Evolutionary conservation across 2,797 vertebrate genomes (phyloP), one percentile per base, ranked within the genome.

Genomic region (Fistularia tabacaria): DNA sequence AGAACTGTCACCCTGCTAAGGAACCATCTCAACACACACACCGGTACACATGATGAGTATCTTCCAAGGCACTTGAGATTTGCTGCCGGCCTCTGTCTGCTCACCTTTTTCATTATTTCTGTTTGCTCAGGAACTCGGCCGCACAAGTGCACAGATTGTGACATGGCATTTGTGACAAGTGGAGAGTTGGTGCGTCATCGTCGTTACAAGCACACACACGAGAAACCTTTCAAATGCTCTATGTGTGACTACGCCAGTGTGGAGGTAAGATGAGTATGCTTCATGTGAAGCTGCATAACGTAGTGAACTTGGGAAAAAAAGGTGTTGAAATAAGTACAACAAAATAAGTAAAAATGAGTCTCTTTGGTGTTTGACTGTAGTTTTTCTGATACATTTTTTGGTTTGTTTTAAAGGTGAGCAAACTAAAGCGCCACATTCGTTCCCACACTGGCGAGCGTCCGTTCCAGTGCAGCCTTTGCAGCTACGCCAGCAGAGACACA

Each of bases 171-270:
- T 76, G 95, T 98, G 77, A 98, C 96, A 59, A 97, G 95, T 11
- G 95, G 96, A 13, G 95, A 98, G 82, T 87, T 98, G 87, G 95
- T 98, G 74, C 91, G 95, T 64, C 96, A 98, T 85, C 93, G 96
- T 56, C 94, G 96, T 80, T 98, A 98, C 85, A 98, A 98, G 88
- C 96, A 98, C 59, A 98, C 96, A 44, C 95, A 97, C 0, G 96
- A 98, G 87, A 98, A 98, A 80, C 96, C 96, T 25, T 98, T 98
- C 90, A 98, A 98, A 69, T 98, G 96, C 89, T 98, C 96, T 6
- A 97, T 98, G 96, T 98, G 96, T 42, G 95, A 98, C 72, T 98
- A 98, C 36, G 94, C 91, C 69, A 98, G 96, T 46, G 96, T 98
- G 85, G 96, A 98, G 93, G 95, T 92, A 72, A 66, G 86, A 67